Conservation (phyloP, 2,113 vertebrate species). For the Bolborhynchus lineola region DNA sequence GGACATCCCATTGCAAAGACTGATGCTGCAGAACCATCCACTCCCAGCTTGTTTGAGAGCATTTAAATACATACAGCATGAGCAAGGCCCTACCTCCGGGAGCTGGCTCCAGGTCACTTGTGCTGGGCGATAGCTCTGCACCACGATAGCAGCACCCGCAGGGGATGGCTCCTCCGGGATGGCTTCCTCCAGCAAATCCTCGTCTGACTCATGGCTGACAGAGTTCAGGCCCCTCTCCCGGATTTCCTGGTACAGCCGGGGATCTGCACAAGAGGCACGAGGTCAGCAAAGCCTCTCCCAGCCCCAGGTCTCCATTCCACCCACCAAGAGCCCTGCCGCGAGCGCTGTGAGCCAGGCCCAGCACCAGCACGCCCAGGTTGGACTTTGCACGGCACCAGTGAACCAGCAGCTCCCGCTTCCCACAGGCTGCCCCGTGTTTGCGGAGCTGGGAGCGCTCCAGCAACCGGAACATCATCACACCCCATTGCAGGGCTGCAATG, state of each 20-base stretch:
- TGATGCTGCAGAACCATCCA: rapidly evolving
- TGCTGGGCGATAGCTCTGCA: slow-evolving; percentile 83
- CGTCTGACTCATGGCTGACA: slow-evolving; percentile 79
- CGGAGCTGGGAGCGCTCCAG: not conserved
- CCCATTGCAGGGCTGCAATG: not conserved
- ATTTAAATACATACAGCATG: rapidly evolving
- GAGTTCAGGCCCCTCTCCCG: slow-evolving; percentile 89
- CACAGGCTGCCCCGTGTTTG: not conserved
- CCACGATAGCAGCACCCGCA: slow-evolving; percentile 79
- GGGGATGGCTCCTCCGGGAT: slow-evolving; percentile 53
- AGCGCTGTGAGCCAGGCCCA: rapidly evolving
- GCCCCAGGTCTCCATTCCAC: not conserved
- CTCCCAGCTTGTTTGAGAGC: not conserved
- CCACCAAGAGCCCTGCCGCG: not conserved
- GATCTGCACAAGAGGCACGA: slow-evolving; percentile 67
- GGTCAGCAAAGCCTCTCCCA: not conserved
- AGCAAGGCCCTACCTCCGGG: slow-evolving; percentile 78
- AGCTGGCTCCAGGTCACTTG: slow-evolving; percentile 95
- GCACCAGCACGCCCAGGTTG: not conserved
- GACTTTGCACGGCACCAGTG: not conserved
- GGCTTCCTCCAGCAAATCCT: slow-evolving; percentile 77
- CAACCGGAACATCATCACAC: rapidly evolving
- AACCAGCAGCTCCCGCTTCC: not conserved
- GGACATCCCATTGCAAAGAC: not conserved
- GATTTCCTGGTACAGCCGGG: slow-evolving; percentile 92